These are phyloP conservation scores for Balaenoptera acutorostrata DNA, from an alignment of 2,113 vertebrate genomes.

Conservation along the genomic window DNA sequence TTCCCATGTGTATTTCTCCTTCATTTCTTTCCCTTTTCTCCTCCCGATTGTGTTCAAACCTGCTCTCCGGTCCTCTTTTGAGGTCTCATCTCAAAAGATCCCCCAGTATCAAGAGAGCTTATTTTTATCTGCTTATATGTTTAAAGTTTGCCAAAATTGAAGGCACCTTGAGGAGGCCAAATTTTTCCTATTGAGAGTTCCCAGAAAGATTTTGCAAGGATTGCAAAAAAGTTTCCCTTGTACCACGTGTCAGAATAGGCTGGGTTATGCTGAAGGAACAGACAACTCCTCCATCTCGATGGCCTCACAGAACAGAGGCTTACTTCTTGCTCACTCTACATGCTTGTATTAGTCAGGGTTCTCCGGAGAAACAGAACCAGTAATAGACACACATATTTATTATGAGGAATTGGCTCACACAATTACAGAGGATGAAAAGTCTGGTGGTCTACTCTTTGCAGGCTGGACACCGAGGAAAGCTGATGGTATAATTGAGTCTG, in stretches of 20 bases:
- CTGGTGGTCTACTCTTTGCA: not conserved
- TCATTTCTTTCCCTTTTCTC: not conserved
- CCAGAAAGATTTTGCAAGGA: not conserved
- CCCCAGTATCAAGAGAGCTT: not conserved
- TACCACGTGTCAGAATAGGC: not conserved
- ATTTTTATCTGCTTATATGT: conserved; percentile 1
- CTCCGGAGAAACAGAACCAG: not conserved
- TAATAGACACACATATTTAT: not conserved
- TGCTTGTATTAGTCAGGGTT: not conserved
- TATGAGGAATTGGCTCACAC: not conserved
- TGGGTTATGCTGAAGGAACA: not conserved
- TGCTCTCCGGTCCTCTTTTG: not conserved
- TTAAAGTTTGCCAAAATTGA: not conserved
- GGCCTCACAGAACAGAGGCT: not conserved
- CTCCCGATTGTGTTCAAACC: not conserved
- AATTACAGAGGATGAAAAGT: not conserved
- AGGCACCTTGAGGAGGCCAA: not conserved
- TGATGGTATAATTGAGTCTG: not conserved
- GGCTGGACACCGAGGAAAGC: not conserved
- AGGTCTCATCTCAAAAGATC: not conserved
- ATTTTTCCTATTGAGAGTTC: not conserved
- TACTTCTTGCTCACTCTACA: not conserved
- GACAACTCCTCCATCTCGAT: not conserved
- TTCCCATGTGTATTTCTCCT: not conserved
- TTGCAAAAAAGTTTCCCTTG: not conserved